phyloP scores from a whole-genome alignment of 2,113 vertebrate species.

The Tricholaema leucomelas region DNA sequence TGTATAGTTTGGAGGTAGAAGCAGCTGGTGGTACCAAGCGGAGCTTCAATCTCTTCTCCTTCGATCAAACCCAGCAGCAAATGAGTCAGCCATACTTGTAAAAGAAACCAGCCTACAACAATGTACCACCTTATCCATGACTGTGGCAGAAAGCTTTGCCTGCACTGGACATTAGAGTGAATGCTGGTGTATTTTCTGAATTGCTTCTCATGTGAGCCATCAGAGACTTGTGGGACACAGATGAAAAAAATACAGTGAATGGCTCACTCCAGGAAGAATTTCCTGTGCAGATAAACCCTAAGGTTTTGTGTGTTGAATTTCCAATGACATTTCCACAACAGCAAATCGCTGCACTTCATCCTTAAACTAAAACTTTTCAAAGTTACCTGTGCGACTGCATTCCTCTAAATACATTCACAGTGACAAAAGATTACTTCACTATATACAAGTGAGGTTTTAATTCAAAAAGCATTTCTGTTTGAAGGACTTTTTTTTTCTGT shows the following conservation, averaged over 20 bases:
- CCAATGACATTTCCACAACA: background rate
- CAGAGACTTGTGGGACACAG: background rate
- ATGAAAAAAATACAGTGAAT: background rate
- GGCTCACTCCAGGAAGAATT: background rate
- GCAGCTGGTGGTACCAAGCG: background rate
- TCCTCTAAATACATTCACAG: background rate
- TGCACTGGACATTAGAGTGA: background rate
- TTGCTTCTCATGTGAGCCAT: background rate
- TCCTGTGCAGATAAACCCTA: background rate
- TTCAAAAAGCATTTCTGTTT: background rate
- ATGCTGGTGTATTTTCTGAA: background rate
- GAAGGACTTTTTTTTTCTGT: background rate
- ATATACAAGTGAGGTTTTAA: background rate
- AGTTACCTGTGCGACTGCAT: background rate
- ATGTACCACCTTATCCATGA: background rate
- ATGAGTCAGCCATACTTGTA: background rate
- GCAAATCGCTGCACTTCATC: background rate
- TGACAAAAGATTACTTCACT: background rate
- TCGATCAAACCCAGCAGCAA: background rate
- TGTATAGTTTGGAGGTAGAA: background rate
- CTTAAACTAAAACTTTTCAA: background rate
- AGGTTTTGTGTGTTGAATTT: background rate
- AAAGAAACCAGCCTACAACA: background rate
- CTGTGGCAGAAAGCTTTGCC: background rate
- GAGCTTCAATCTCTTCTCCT: background rate